A percentile compares a stretch with the other conserved stretches of the same genome.
phyloP scores from a whole-genome alignment of 2,888 invertebrate species.

The Tetragonula carbonaria region DNA sequence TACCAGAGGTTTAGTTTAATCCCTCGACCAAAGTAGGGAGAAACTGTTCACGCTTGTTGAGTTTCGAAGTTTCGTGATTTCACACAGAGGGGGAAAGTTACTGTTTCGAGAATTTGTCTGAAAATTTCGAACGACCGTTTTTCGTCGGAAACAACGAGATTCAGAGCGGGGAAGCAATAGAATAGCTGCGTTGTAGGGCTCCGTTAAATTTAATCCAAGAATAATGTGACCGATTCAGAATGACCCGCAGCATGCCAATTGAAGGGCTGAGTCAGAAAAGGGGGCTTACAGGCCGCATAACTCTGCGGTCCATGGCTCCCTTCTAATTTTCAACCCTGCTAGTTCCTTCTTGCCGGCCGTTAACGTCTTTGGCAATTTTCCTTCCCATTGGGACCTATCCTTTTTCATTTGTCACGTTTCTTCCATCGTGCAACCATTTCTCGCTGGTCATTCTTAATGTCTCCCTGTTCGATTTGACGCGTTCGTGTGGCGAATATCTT shows the following conservation, averaged over 20 bases:
- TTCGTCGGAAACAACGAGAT: background rate
- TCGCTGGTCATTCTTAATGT: background rate
- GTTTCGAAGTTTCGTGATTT: background rate
- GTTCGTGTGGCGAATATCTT: background rate
- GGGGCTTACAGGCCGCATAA: conserved; percentile 8
- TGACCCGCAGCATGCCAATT: conserved; percentile 38
- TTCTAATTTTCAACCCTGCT: conserved; percentile 25
- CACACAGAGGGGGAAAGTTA: background rate
- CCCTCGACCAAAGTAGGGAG: background rate
- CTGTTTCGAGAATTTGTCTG: background rate
- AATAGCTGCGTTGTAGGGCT: background rate
- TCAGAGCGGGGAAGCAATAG: background rate
- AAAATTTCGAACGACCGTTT: background rate
- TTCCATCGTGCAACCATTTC: background rate
- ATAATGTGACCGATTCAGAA: conserved; percentile 6
- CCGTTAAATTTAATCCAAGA: conserved; percentile 33
- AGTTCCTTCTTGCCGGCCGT: conserved; percentile 22
- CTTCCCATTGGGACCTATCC: conserved; percentile 3
- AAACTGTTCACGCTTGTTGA: background rate
- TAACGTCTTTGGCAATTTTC: conserved; percentile 26
- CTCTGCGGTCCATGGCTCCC: conserved; percentile 24
- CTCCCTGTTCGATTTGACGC: background rate
- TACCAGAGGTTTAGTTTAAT: background rate
- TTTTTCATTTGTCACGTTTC: background rate
- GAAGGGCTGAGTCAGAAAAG: conserved; percentile 30